These are phyloP conservation scores for Barnardius zonarius DNA, from an alignment of 2,113 vertebrate genomes.

Conservation along the genomic window DNA sequence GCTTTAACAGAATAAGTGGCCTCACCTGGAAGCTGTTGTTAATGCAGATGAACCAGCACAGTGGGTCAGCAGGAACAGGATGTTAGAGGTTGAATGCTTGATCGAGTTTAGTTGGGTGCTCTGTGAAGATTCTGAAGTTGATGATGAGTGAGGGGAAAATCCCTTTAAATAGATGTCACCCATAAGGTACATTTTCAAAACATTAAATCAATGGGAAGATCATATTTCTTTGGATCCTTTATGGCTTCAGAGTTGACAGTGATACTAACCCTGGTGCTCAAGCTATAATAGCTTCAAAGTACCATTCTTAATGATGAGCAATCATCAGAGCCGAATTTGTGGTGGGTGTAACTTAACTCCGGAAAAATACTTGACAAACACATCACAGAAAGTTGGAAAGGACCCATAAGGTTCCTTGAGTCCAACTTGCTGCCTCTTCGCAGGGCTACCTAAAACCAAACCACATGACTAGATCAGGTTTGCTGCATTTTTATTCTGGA, in stretches of 20 bases:
- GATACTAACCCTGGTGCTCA: not conserved
- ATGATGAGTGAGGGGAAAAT: not conserved
- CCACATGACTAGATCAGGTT: not conserved
- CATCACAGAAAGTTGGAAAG: not conserved
- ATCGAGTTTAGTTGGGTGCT: not conserved
- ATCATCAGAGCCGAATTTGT: not conserved
- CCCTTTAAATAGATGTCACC: not conserved
- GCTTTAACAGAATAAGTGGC: not conserved
- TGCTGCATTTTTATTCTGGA: not conserved
- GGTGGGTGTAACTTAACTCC: not conserved
- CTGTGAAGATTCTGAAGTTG: not conserved
- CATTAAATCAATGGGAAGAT: not conserved
- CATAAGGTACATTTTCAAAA: not conserved
- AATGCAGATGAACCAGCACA: not conserved
- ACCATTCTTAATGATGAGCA: not conserved
- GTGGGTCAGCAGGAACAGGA: not conserved
- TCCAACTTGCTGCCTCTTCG: not conserved
- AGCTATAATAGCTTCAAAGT: not conserved
- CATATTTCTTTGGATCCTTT: not conserved
- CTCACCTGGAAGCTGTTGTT: not conserved
- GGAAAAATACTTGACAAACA: not conserved
- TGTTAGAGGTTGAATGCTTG: not conserved
- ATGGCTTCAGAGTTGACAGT: not conserved
- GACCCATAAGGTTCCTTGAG: not conserved
- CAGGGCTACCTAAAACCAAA: not conserved